Evolutionary conservation across 1,140 invertebrate species (phyloP).

Genomic region (Meloidogyne exigua): DNA sequence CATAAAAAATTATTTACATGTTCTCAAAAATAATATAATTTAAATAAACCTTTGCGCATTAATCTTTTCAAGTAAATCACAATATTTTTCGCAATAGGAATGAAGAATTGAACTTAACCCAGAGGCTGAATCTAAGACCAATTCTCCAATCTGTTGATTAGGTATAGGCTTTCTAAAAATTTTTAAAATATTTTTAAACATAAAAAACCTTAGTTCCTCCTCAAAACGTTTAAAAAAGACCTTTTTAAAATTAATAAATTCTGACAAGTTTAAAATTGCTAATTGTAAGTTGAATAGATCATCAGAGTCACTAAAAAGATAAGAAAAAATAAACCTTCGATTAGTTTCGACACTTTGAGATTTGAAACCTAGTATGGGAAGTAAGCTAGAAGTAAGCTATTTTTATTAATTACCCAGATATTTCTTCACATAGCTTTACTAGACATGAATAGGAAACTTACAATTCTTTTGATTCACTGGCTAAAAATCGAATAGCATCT

Average conservation of each 20-base stretch:
- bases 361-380: too few species aligned
- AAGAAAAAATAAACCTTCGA: neutral
- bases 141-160: slow-evolving; percentile 80
- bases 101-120: slow-evolving; percentile 81
- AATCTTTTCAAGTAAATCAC: slow-evolving; percentile 82
- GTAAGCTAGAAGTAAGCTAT: too few species aligned
- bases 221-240: slow-evolving; percentile 28
- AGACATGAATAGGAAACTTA: neutral
- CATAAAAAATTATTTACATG: neutral
- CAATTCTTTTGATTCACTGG: neutral
- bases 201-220: slow-evolving; percentile 23
- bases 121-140: slow-evolving; percentile 83
- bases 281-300: neutral
- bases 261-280: neutral
- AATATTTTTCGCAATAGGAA: slow-evolving; percentile 85
- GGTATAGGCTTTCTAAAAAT: slow-evolving; percentile 31
- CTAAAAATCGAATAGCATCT: neutral
- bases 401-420: too few species aligned
- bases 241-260: slow-evolving; percentile 28
- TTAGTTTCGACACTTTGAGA: too few species aligned
- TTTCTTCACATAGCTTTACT: too few species aligned
- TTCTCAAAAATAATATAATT: neutral
- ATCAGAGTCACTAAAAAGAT: neutral
- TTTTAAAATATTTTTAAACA: neutral
- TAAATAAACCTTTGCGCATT: slow-evolving; percentile 78